Evolutionary conservation across 1,140 invertebrate genomes (phyloP), one percentile per base, ranked within the genome.

Genomic region (Drosophila littoralis): DNA sequence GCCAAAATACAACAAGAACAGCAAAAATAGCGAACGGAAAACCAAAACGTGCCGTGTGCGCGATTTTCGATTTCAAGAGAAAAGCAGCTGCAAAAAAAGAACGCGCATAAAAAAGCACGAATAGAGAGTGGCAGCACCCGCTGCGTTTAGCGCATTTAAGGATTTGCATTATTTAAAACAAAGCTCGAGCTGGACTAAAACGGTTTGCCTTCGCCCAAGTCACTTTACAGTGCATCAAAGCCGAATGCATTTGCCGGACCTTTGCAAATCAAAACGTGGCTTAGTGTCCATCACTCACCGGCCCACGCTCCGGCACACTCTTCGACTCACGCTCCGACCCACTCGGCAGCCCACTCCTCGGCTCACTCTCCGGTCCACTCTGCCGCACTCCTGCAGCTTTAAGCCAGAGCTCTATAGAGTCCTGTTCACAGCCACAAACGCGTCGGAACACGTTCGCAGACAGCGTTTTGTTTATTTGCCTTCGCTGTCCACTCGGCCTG

Each of bases 141-240:
- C 74, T 77, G 84, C 83, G 71, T 85, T 90, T 79, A 81, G 81
- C 63, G 85, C 75, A 77, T 85, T 90, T 89, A 81, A 78, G 51
- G 85, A 90, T 89, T 85, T 89, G 63, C 81, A 84, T 90, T 90
- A 90, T 90, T 90, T 89, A 81, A 70, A 66, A 77, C 68, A 72
- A 66, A 63, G 68, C 46, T 48, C 12, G 43, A 45, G 40, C 42
- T 12, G 45, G 28, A 35, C 46, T 54, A 46, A 55, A 68, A 46
- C 32, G 38, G 50, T 42, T 46, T 60, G 66, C 60, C 80, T 32
- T 36, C 33, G 52, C 36, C 33, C 36, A 13, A 45, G 52, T 57
- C 69, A 67, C 63, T 72, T 59, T 51, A 35, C n/a, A 70, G 51
- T 75, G 68, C 75, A 85, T 68, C 54, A 72, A 84, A 80, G 81